Conservation (phyloP, 1,140 invertebrate genomes). For the Drosophila truncata region DNA sequence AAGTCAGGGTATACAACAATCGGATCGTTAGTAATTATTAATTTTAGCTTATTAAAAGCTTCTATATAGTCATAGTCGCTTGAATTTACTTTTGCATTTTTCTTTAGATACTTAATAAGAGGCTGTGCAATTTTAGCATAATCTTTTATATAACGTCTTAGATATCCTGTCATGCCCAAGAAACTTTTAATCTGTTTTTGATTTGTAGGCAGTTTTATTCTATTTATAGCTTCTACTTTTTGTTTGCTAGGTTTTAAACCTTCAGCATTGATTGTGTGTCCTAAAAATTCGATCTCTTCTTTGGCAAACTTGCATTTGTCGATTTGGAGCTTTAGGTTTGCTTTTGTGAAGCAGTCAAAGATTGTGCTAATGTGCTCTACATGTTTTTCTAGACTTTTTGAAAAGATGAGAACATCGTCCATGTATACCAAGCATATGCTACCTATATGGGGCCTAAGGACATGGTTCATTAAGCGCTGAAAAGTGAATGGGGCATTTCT, state of each 20-base stretch:
- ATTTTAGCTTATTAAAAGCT: slow-evolving; percentile 5
- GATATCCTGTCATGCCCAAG: slow-evolving; percentile 22
- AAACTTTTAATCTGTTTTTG: slow-evolving; percentile 24
- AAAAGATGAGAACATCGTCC: no score
- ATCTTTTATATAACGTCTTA: slow-evolving; percentile 42
- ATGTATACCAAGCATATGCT: no score
- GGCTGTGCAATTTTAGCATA: slow-evolving; percentile 32
- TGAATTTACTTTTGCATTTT: slow-evolving; percentile 18
- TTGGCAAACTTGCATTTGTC: no score
- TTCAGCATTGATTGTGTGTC: no score
- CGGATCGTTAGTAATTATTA: background rate
- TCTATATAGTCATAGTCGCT: background rate
- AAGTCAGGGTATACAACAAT: slow-evolving; percentile 18
- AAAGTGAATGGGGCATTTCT: no score
- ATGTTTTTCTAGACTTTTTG: no score
- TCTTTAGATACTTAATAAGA: slow-evolving; percentile 41
- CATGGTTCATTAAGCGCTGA: no score
- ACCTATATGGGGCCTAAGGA: no score
- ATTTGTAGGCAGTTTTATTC: slow-evolving; percentile 28
- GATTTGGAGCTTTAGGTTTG: no score
- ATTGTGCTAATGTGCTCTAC: no score
- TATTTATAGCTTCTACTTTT: slow-evolving; percentile 48
- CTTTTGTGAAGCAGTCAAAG: no score
- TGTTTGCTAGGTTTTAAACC: slow-evolving; percentile 7
- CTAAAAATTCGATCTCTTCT: no score